Evolutionary conservation across 2,113 vertebrate species (phyloP).

Genomic region (Chionodraco myersi): DNA sequence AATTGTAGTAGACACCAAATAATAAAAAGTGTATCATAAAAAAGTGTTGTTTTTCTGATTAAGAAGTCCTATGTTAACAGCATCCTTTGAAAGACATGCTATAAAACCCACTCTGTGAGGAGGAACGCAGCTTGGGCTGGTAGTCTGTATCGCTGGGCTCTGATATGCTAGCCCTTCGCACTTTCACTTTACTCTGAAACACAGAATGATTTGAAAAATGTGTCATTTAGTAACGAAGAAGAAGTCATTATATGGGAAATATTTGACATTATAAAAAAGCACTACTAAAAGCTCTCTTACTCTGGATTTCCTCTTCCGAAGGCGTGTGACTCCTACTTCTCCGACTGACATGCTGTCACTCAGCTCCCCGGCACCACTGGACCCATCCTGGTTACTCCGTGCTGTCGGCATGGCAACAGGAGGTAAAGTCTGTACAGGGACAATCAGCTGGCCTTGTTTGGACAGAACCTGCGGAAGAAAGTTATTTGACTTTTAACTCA

Average conservation of each 20-base stretch:
- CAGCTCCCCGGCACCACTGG: constrained; percentile 88
- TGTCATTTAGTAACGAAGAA: background rate
- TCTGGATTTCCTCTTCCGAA: constrained; percentile 84
- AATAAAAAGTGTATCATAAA: too few species aligned
- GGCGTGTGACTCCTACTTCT: constrained; percentile 67
- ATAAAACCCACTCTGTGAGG: constrained; percentile 76
- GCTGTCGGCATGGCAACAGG: constrained; percentile 70
- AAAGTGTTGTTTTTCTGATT: too few species aligned
- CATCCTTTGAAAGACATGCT: background rate
- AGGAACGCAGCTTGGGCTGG: constrained; percentile 57
- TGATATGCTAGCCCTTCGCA: constrained; percentile 93
- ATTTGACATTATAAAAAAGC: background rate
- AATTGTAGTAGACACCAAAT: too few species aligned
- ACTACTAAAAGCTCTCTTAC: constrained; percentile 62
- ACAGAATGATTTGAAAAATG: background rate
- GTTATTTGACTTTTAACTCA: too few species aligned
- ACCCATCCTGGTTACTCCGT: constrained; percentile 83
- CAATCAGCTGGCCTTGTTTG: constrained; percentile 71
- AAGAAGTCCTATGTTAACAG: too few species aligned
- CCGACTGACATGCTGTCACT: constrained; percentile 88
- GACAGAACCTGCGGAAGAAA: constrained; percentile 80
- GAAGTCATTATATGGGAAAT: background rate
- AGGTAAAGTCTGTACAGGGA: constrained; percentile 72
- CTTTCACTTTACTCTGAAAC: constrained; percentile 89
- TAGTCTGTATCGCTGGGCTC: constrained; percentile 92